Evolutionary conservation across 53 echinoderm and acorn worm genomes (phyloP).

Genomic region (Apostichopus leukothele): DNA sequence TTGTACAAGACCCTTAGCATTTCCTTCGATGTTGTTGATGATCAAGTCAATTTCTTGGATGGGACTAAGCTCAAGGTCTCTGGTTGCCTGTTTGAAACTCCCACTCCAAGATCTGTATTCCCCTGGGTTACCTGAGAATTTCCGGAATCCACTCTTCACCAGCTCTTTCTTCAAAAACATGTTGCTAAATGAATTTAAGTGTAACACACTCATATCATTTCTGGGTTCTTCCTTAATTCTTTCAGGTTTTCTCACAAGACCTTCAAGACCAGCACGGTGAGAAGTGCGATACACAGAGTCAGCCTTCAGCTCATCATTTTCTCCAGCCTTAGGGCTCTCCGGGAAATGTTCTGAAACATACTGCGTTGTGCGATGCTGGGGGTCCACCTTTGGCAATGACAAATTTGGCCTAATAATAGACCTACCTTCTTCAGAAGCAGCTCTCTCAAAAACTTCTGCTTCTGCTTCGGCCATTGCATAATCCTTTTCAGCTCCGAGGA

Average conservation of each 20-base stretch:
- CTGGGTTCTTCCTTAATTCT: slow-evolving; percentile 3
- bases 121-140: slow-evolving; percentile 51
- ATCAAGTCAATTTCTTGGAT: slow-evolving; percentile 64
- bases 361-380: too few relatives aligned
- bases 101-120: slow-evolving; percentile 61
- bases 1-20: slow-evolving; percentile 51
- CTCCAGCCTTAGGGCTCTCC: too few relatives aligned
- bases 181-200: slow-evolving; percentile 59
- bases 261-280: not conserved
- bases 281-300: not conserved
- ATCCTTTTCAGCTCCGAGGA: too few relatives aligned
- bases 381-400: too few relatives aligned
- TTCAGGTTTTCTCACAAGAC: not conserved
- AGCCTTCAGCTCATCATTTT: too few relatives aligned
- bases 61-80: slow-evolving; percentile 57
- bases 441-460: too few relatives aligned
- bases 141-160: slow-evolving; percentile 52
- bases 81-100: slow-evolving; percentile 56
- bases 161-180: slow-evolving; percentile 67
- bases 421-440: too few relatives aligned
- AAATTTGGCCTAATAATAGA: too few relatives aligned
- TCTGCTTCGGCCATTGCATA: too few relatives aligned
- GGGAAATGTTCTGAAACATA: too few relatives aligned
- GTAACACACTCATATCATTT: slow-evolving; percentile 29
- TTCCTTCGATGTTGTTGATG: slow-evolving; percentile 52